phyloP scores from a whole-genome alignment of 2,113 vertebrate species.

The Pelecanoides urinatrix region DNA sequence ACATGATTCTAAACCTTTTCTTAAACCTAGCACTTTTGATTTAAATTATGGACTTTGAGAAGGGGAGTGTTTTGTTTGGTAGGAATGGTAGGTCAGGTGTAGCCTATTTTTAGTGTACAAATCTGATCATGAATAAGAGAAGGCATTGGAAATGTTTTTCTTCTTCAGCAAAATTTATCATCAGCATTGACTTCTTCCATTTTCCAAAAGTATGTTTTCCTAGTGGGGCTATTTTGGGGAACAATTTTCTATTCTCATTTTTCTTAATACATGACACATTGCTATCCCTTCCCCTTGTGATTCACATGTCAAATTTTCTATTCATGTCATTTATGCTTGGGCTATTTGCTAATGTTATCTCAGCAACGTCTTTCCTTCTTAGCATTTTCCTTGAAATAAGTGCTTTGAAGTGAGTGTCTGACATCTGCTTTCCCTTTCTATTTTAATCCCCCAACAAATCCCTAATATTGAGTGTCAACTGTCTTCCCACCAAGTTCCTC shows the following conservation, averaged over 20 bases:
- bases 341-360: not conserved
- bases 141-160: not conserved
- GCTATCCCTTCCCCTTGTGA: not conserved
- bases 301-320: not conserved
- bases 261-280: not conserved
- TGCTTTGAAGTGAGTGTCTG: conserved; percentile 34
- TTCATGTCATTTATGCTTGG: not conserved
- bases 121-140: not conserved
- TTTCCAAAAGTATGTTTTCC: not conserved
- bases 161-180: not conserved
- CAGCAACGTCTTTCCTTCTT: not conserved
- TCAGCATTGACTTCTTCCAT: not conserved
- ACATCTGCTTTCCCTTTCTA: not conserved
- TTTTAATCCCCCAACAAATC: conserved; percentile 10
- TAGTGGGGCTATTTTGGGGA: not conserved
- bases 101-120: not conserved
- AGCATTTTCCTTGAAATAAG: conserved; percentile 26
- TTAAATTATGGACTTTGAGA: not conserved
- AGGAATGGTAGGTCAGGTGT: not conserved
- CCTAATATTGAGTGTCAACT: not conserved
- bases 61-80: not conserved
- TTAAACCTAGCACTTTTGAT: not conserved
- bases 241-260: not conserved
- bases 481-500: not conserved
- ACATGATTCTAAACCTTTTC: not conserved